Conservation (phyloP, 2,113 vertebrate genomes). For the Pterocles gutturalis region DNA sequence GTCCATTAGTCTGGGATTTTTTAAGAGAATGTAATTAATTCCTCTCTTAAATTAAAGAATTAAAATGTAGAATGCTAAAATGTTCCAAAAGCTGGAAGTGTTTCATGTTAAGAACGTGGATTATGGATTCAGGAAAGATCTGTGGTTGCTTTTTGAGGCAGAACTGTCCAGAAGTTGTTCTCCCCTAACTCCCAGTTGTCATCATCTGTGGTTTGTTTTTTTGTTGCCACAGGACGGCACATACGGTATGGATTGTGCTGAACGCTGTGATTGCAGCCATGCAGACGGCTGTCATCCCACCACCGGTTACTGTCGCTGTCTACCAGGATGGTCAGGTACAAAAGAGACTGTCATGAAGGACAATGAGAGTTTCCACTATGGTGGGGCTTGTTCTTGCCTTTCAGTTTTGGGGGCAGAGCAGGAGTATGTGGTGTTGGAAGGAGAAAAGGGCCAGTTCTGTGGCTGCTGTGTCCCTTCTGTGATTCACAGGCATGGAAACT, state of each 20-base stretch:
- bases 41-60: neutral
- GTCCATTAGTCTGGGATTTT: neutral
- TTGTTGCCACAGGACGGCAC: slow-evolving; percentile 86
- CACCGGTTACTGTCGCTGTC: slow-evolving; percentile 93
- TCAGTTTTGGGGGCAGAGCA: neutral
- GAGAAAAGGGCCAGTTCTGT: neutral
- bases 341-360: neutral
- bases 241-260: slow-evolving; percentile 90
- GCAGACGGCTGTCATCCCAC: slow-evolving; percentile 93
- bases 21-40: neutral
- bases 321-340: slow-evolving; percentile 95
- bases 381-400: neutral
- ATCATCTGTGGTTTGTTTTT: neutral
- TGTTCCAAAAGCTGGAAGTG: neutral
- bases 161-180: neutral
- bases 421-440: neutral
- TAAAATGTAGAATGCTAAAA: neutral
- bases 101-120: neutral
- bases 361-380: neutral
- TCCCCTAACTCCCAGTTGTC: neutral
- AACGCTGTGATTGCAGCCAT: slow-evolving; percentile 95
- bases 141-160: neutral
- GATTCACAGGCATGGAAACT: neutral
- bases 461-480: neutral
- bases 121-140: neutral